phyloP scores from a whole-genome alignment of 2,888 invertebrate species.

The Chironomus riparius region DNA sequence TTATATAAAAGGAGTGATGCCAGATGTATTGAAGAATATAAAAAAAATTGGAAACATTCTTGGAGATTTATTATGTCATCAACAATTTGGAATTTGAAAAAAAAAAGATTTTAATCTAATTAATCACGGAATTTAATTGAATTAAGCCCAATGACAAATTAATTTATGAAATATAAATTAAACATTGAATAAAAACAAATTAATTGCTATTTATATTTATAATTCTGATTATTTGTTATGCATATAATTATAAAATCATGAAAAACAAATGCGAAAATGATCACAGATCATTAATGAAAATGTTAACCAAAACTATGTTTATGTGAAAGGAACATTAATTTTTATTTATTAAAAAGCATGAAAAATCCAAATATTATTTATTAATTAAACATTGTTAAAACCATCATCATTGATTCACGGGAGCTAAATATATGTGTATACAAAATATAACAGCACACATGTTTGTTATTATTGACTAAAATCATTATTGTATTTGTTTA shows the following conservation, averaged over 20 bases:
- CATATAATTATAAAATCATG: neutral
- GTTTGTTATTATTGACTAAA: conserved; percentile 25
- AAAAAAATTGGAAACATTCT: too few species aligned
- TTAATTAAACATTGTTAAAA: conserved; percentile 24
- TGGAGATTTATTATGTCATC: too few species aligned
- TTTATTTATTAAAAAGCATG: conserved; percentile 1
- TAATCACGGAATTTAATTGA: too few species aligned
- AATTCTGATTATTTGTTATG: neutral
- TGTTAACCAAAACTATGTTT: neutral
- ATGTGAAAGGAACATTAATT: neutral
- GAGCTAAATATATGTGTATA: neutral
- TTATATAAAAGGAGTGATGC: too few species aligned
- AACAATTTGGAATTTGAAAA: too few species aligned
- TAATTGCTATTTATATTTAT: neutral
- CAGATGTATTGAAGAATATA: too few species aligned
- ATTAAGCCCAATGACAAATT: too few species aligned
- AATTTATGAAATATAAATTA: too few species aligned
- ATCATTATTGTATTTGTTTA: conserved; percentile 23
- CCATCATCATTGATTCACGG: conserved; percentile 8
- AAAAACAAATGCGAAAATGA: neutral
- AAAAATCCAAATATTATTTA: conserved; percentile 26
- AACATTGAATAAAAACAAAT: neutral
- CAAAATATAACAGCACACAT: conserved; percentile 11
- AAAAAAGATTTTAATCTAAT: too few species aligned
- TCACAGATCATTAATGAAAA: neutral